Base-by-base conservation (phyloP, 2,113 vertebrate genomes). In the Melanerpes formicivorus region DNA sequence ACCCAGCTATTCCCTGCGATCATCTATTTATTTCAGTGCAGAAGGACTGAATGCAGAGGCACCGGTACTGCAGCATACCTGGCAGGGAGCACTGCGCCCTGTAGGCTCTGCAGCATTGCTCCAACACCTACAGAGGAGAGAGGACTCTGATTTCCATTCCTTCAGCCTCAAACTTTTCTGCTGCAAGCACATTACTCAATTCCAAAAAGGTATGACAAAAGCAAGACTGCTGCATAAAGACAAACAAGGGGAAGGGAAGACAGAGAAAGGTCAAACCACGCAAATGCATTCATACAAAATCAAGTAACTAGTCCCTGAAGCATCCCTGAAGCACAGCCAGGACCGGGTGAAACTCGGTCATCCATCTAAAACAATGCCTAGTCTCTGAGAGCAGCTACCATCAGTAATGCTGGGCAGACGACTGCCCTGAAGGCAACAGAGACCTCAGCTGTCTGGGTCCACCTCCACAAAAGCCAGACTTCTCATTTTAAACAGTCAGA, bases 41-140 rank as follows among this genome's bases (percentile, higher is more conserved):
- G 58, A 18, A 34, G 59, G 63, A 65, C 62, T 70, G 62, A 86
- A 91, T 79, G 93, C 82, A 90, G 92, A 90, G 58, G 80, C 63
- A 65, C 90, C 1, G 4, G 86, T 84, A 92, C 92, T 84, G 95
- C 95, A 90, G 93, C 93, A 91, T 74, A 95, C 93, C 93, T 94
- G 82, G 60, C 74, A 70, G 65, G 58, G 62, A 90, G 80, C 1
- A 2, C 89, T 76, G 84, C n/a, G 34, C 44, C 29, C 2, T 7
- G 21, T 7, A 40, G 50, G 55, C 78, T 89, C 63, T 89, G 91
- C 91, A 82, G 91, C 71, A 34, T 32, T 25, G 66, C 73, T 62
- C 54, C 15, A 19, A 64, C 40, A 65, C 70, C 62, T 18, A 21
- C 58, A 81, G 59, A 90, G 85, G 80, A 96, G 50, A 94, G 4